phyloP scores from a whole-genome alignment of 2,113 vertebrate genomes.

The human region DNA sequence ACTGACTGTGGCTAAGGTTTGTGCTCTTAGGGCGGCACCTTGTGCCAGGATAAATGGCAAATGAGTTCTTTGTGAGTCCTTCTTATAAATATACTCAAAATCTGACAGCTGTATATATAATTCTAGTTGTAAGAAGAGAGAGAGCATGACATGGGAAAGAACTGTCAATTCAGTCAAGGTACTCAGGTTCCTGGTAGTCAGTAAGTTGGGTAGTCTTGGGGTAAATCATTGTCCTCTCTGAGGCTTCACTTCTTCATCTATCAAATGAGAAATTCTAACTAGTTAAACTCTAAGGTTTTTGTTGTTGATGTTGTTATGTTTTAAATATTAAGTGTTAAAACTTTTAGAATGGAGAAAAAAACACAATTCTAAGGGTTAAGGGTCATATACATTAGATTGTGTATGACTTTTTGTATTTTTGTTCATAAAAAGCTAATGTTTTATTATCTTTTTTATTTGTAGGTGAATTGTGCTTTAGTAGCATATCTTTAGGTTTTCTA shows the following conservation, averaged over 20 bases:
- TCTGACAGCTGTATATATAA: not conserved
- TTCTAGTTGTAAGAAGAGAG: not conserved
- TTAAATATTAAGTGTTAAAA: not conserved
- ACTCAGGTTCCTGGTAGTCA: not conserved
- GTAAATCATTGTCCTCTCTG: not conserved
- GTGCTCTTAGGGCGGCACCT: not conserved
- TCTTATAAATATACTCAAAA: not conserved
- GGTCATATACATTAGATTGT: not conserved
- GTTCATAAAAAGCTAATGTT: not conserved
- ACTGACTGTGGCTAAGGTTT: not conserved
- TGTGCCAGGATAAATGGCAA: not conserved
- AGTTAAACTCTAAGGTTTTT: not conserved
- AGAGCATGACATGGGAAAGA: not conserved
- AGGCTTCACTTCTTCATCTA: not conserved
- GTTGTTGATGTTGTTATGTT: not conserved
- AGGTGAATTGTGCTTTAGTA: not conserved
- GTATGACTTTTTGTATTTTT: not conserved
- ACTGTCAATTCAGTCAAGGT: not conserved
- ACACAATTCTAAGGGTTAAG: not conserved
- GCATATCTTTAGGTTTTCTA: not conserved
- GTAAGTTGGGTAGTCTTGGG: not conserved
- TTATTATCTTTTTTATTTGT: not conserved
- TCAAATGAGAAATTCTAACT: conserved; percentile 3
- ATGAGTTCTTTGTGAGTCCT: not conserved
- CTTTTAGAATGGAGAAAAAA: not conserved